A percentile compares a stretch with the other conserved stretches of the same genome.
phyloP scores from a whole-genome alignment of 2,797 vertebrate species.

The Scolopax rusticola region DNA sequence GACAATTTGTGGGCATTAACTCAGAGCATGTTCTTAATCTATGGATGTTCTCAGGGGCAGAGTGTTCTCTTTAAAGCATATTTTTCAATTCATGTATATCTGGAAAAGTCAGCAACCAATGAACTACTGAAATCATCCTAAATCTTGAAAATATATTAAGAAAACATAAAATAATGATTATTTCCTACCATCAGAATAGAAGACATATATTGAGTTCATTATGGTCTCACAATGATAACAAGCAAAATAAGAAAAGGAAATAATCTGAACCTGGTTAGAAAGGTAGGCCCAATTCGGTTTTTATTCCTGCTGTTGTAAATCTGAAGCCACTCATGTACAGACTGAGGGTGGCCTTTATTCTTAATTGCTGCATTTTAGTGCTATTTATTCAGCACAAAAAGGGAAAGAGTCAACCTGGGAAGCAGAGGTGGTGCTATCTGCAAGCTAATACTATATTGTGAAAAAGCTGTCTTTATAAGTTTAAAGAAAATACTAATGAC shows the following conservation, averaged over 20 bases:
- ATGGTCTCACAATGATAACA: neutral
- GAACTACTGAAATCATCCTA: neutral
- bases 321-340: neutral
- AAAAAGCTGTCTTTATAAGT: conserved; percentile 22
- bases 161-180: neutral
- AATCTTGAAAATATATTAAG: neutral
- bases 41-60: neutral
- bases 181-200: neutral
- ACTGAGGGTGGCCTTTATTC: conserved; percentile 46
- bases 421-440: conserved; percentile 46
- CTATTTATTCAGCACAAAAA: conserved; percentile 42
- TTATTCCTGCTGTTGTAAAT: conserved; percentile 19
- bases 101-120: neutral
- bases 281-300: neutral
- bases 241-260: neutral
- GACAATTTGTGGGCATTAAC: neutral
- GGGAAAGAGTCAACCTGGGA: conserved; percentile 16
- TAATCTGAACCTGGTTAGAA: neutral
- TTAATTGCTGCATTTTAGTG: conserved; percentile 44
- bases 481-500: conserved; percentile 52
- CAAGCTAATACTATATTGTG: conserved; percentile 50
- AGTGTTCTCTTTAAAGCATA: neutral
- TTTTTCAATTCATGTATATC: neutral
- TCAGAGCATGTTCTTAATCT: neutral
- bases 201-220: neutral